Percentiles rank a stretch among this genome's conserved stretches.
Evolutionary conservation across 2,797 vertebrate species (phyloP).

Genomic region (Phrynocephalus guinanensis): DNA sequence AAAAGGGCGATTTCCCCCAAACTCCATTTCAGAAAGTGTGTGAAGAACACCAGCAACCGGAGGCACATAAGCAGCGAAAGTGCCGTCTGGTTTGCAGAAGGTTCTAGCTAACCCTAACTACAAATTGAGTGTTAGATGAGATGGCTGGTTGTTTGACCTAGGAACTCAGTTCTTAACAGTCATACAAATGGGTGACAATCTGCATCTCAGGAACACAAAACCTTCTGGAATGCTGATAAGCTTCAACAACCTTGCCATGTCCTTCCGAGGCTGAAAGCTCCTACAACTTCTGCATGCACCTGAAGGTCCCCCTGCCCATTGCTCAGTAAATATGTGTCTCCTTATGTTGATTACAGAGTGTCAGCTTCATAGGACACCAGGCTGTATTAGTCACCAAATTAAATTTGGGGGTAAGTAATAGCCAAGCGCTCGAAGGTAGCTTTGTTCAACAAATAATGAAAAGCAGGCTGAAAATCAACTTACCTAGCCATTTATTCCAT

Average conservation of each 20-base stretch:
- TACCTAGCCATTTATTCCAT: slow-evolving; percentile 66
- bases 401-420: slow-evolving; percentile 74
- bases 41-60: neutral
- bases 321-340: slow-evolving; percentile 60
- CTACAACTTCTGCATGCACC: slow-evolving; percentile 30
- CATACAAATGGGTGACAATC: neutral
- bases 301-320: slow-evolving; percentile 32
- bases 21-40: too few relatives aligned
- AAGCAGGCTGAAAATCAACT: slow-evolving; percentile 68
- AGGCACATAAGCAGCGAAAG: neutral
- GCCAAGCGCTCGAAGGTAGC: slow-evolving; percentile 68
- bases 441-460: slow-evolving; percentile 74
- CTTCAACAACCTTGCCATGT: slow-evolving; percentile 21
- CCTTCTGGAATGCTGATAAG: slow-evolving; percentile 29
- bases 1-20: too few relatives aligned
- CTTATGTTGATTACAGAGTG: slow-evolving; percentile 61
- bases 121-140: neutral
- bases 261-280: slow-evolving; percentile 22
- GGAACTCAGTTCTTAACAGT: neutral
- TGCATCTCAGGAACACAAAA: slow-evolving; percentile 5
- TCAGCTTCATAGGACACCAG: slow-evolving; percentile 52
- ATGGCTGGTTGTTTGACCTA: neutral
- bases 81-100: neutral
- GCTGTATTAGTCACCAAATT: slow-evolving; percentile 73
- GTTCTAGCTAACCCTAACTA: neutral